A percentile compares a stretch with the other conserved stretches of the same genome.
Evolutionary conservation across 2,888 invertebrate species (phyloP).

Genomic region (Frankliniella intonsa): DNA sequence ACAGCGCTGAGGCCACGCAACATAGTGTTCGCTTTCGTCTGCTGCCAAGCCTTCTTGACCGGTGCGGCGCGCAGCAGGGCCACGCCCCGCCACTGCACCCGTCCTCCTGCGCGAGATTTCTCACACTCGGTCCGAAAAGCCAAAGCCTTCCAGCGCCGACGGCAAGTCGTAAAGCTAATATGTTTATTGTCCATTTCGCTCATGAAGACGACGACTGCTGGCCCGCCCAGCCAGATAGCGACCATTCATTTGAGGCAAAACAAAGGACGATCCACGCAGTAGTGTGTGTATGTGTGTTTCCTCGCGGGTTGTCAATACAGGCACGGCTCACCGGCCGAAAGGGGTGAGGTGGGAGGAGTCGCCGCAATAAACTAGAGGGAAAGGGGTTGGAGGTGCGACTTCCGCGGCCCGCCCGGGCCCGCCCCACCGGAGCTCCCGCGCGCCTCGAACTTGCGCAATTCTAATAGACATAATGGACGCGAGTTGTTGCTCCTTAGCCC

Average conservation of each 20-base stretch:
- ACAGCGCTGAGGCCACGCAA: no score
- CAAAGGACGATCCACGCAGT: background rate
- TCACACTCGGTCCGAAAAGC: no score
- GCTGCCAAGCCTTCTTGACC: no score
- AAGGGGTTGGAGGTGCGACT: background rate
- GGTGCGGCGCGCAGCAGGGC: no score
- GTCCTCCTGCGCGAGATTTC: no score
- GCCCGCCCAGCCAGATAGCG: slow-evolving; percentile 2
- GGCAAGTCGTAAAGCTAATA: slow-evolving; percentile 1
- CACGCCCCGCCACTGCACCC: no score
- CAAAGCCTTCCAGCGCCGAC: background rate
- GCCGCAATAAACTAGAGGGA: background rate
- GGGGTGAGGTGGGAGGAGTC: slow-evolving; percentile 23
- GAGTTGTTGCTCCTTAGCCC: background rate
- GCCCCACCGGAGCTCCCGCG: background rate
- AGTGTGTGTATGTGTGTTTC: background rate
- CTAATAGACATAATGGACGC: background rate
- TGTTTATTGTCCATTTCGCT: slow-evolving; percentile 20
- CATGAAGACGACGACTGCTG: background rate
- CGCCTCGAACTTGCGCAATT: background rate
- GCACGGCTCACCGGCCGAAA: background rate
- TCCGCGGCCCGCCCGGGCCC: background rate
- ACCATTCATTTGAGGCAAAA: slow-evolving; percentile 17
- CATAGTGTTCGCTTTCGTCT: no score
- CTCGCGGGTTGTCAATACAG: slow-evolving; percentile 16